These are phyloP conservation scores for Dissostichus mawsoni DNA, from an alignment of 2,113 vertebrate species.

Conservation along the genomic window DNA sequence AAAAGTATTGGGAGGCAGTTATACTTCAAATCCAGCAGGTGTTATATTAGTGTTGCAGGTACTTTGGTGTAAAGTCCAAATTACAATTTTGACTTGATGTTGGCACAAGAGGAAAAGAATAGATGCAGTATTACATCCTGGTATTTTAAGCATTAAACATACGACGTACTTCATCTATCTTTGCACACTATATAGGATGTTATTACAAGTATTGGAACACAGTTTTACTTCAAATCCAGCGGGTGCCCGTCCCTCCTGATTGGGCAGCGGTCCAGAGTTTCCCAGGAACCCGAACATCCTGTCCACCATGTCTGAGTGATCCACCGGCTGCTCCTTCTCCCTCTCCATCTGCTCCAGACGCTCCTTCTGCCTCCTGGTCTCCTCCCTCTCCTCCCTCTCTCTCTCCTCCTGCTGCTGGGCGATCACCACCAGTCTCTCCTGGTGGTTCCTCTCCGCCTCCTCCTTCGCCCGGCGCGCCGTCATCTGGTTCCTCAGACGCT, in stretches of 20 bases:
- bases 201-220: too few relatives aligned
- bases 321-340: slow-evolving; percentile 92
- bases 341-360: slow-evolving; percentile 94
- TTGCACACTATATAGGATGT: too few relatives aligned
- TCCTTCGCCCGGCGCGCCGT: slow-evolving; percentile 94
- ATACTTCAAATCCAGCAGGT: too few relatives aligned
- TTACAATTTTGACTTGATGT: too few relatives aligned
- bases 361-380: slow-evolving; percentile 93
- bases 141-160: too few relatives aligned
- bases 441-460: slow-evolving; percentile 94
- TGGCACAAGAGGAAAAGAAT: too few relatives aligned
- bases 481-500: slow-evolving; percentile 94
- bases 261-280: slow-evolving; percentile 87
- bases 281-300: slow-evolving; percentile 98
- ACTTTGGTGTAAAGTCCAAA: too few relatives aligned
- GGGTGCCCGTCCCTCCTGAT: slow-evolving; percentile 94
- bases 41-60: too few relatives aligned
- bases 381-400: slow-evolving; percentile 90
- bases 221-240: slow-evolving; percentile 89
- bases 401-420: slow-evolving; percentile 90
- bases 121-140: too few relatives aligned
- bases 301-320: slow-evolving; percentile 98
- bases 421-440: slow-evolving; percentile 92
- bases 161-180: too few relatives aligned
- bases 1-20: too few relatives aligned